A percentile compares a stretch with the other conserved stretches of the same genome.
phyloP scores from a whole-genome alignment of 2,797 vertebrate species.

The Potorous gilbertii region DNA sequence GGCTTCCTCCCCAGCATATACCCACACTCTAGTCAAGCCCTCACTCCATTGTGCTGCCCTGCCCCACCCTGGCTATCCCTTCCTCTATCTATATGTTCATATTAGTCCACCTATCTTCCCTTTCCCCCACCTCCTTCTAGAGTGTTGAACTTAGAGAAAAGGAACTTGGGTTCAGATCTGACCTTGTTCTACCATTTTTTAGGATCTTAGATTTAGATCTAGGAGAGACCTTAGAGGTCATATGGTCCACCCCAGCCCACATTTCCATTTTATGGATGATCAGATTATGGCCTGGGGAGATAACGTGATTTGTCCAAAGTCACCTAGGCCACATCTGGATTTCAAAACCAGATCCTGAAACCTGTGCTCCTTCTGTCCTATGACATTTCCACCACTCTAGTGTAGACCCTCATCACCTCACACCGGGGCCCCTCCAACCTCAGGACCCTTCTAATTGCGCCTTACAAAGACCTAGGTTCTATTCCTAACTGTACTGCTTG shows the following conservation, averaged over 20 bases:
- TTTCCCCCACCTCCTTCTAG: not conserved
- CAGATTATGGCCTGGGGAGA: not conserved
- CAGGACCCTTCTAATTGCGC: not conserved
- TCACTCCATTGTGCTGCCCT: not conserved
- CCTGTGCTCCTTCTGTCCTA: not conserved
- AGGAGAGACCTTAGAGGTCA: not conserved
- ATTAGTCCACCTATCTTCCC: not conserved
- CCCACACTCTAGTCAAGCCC: not conserved
- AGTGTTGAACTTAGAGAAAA: not conserved
- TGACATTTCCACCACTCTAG: not conserved
- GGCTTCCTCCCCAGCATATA: not conserved
- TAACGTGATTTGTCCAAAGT: not conserved
- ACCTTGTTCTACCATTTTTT: not conserved
- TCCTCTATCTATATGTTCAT: not conserved
- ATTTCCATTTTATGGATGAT: not conserved
- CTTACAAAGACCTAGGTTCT: not conserved
- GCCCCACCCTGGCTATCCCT: not conserved
- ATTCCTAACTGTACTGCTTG: not conserved
- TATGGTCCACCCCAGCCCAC: not conserved
- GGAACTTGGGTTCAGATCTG: not conserved
- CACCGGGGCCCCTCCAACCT: not conserved
- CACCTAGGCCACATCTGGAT: not conserved
- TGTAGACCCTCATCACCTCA: not conserved
- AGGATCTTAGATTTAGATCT: not conserved
- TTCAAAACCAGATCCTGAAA: not conserved